phyloP scores from a whole-genome alignment of 53 echinoderm and acorn worm species.

The Mesocentrotus franciscanus region DNA sequence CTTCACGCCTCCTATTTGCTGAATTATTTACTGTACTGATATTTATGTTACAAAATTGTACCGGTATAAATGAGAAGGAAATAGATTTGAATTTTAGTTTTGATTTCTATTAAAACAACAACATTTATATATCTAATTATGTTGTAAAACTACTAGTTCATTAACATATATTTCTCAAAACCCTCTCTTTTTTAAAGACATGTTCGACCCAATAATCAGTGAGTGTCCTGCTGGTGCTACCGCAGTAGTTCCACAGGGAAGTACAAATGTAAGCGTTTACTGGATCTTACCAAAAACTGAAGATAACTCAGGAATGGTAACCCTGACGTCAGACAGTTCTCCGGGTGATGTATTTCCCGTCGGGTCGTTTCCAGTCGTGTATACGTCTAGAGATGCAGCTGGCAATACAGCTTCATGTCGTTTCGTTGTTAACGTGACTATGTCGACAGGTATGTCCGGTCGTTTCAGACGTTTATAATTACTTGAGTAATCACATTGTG shows the following conservation, averaged over 20 bases:
- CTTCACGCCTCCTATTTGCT: neutral
- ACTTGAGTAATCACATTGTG: too few relatives aligned
- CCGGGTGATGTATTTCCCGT: conserved; percentile 17
- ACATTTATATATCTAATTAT: neutral
- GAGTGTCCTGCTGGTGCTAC: neutral
- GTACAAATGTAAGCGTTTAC: conserved; percentile 12
- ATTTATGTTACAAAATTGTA: too few relatives aligned
- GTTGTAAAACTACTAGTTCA: neutral
- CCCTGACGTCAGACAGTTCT: neutral
- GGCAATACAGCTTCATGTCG: neutral
- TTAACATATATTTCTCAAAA: neutral
- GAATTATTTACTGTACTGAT: too few relatives aligned
- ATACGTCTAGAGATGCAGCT: neutral
- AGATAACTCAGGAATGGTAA: conserved; percentile 18
- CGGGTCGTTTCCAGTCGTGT: conserved; percentile 1
- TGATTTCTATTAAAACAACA: too few relatives aligned
- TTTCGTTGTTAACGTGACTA: conserved; percentile 6
- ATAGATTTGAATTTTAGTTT: too few relatives aligned
- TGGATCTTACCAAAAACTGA: neutral
- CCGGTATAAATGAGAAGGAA: too few relatives aligned
- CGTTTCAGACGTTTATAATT: neutral
- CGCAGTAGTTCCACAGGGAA: conserved; percentile 3
- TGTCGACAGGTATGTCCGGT: conserved; percentile 23
- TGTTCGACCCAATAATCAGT: neutral
- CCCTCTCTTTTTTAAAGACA: neutral